phyloP scores from a whole-genome alignment of 2,888 invertebrate species.

The Lepetodrilus schrolli region DNA sequence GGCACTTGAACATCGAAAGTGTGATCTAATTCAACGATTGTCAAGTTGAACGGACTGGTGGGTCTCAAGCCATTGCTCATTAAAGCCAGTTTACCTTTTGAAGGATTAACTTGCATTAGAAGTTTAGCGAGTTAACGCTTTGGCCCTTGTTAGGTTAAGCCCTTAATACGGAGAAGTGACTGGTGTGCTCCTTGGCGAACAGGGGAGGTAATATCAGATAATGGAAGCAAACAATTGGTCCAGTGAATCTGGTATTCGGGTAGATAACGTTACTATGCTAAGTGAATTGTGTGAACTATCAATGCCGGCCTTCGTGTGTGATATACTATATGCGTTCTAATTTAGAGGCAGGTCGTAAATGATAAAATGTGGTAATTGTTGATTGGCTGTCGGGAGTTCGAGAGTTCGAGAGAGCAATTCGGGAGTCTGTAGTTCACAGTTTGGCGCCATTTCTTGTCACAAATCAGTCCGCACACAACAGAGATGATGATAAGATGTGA shows the following conservation, averaged over 20 bases:
- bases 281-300: not conserved
- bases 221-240: not conserved
- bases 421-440: not conserved
- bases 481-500: too few relatives aligned
- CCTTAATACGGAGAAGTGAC: not conserved
- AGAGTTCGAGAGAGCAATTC: not conserved
- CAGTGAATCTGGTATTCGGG: not conserved
- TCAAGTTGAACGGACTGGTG: not conserved
- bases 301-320: not conserved
- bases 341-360: not conserved
- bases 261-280: not conserved
- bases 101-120: constrained; percentile 30
- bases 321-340: not conserved
- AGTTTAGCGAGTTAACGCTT: not conserved
- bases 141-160: not conserved
- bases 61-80: not conserved
- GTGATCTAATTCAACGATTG: not conserved
- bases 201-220: not conserved
- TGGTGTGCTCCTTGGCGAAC: too few relatives aligned
- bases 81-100: not conserved
- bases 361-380: not conserved
- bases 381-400: not conserved
- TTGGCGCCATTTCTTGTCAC: not conserved
- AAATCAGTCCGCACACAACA: not conserved
- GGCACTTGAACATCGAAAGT: too few relatives aligned